Evolutionary conservation across 2,797 vertebrate species (phyloP).

Genomic region (Pteronotus mesoamericanus): DNA sequence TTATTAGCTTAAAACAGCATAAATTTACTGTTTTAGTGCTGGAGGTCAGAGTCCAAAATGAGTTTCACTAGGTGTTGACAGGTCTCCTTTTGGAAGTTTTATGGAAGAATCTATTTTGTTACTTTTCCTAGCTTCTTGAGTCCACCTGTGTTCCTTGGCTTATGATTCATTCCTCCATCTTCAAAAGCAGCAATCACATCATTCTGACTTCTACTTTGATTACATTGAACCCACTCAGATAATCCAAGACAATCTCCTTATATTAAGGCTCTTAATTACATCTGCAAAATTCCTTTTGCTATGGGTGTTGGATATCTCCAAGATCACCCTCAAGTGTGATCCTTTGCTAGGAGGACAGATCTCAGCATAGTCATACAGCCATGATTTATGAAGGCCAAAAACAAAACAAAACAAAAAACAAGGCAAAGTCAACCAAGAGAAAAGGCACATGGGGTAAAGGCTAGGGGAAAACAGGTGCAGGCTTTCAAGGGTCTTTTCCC

Average conservation of each 20-base stretch:
- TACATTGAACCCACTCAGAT: rapidly evolving
- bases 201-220: not conserved
- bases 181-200: not conserved
- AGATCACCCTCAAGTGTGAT: not conserved
- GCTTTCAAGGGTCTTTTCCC: not conserved
- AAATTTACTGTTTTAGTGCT: not conserved
- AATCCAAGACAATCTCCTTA: not conserved
- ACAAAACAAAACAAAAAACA: too few species aligned
- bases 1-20: not conserved
- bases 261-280: not conserved
- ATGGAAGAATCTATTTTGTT: not conserved
- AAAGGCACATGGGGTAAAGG: not conserved
- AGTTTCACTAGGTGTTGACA: not conserved
- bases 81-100: not conserved
- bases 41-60: not conserved
- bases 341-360: not conserved
- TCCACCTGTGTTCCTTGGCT: not conserved
- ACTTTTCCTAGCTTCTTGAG: not conserved
- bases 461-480: not conserved
- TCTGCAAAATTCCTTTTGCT: not conserved
- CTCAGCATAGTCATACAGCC: not conserved
- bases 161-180: not conserved
- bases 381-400: not conserved
- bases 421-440: not conserved
- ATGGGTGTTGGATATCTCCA: not conserved